Evolutionary conservation across 1,140 invertebrate species (phyloP), one percentile per base, ranked within the genome.

Genomic region (Papilio glaucus): DNA sequence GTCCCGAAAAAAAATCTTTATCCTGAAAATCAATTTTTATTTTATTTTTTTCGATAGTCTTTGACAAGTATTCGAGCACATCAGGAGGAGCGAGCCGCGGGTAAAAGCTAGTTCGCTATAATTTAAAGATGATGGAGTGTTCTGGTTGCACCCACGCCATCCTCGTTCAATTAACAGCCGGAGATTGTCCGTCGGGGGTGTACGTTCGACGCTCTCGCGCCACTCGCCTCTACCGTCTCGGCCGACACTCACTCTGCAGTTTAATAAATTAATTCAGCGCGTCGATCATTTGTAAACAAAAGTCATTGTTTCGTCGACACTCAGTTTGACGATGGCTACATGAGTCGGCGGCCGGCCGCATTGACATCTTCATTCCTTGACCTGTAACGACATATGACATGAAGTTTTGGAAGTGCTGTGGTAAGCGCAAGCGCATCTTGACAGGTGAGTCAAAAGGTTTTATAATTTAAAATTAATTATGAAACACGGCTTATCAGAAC

Each of bases 221-320:
- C 77, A 70, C 62, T 80, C 80, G 80, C 72, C 78, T 85, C 82
- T 7, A 86, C 86, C 85, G 77, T 81, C 79, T 69, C 72, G 72
- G 73, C 76, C 79, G 73, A 80, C 80, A 79, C 79, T 84, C 74
- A 82, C 86, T 85, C 77, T 79, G 63, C 81, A 85, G 85, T 85
- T 87, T 85, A 88, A 85, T 88, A 87, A 88, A 87, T 83, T 82
- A 88, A 87, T 83, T 82, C 79, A 76, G 77, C 80, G 82, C 87
- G 87, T 81, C 81, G 84, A 78, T 80, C 81, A 82, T 88, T 90
- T 90, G 87, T 89, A 91, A 92, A 92, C 90, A 92, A 91, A 92
- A 92, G 77, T 87, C 89, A 91, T 91, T 91, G 89, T 91, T 91
- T 90, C 87, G 84, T 79, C 82, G 74, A 61, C 84, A 80, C 80